These are phyloP conservation scores for Pardalotus punctatus DNA, from an alignment of 2,113 vertebrate genomes.

Conservation along the genomic window DNA sequence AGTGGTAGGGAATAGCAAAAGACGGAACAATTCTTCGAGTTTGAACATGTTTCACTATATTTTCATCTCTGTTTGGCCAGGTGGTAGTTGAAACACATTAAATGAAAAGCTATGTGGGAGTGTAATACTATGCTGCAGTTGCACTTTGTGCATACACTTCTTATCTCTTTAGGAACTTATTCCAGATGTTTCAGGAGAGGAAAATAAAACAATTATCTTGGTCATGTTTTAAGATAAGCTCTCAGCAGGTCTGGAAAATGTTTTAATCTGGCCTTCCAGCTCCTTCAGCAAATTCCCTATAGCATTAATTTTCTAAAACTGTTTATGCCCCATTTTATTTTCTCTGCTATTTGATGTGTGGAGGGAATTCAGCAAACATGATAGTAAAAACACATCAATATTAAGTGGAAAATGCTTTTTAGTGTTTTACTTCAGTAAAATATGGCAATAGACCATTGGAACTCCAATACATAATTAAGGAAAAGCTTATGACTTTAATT, in stretches of 20 bases:
- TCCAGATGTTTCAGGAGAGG: conserved; percentile 55
- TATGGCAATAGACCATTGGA: background rate
- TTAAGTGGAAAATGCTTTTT: background rate
- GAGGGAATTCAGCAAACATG: background rate
- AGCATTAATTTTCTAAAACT: conserved; percentile 33
- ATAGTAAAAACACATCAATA: background rate
- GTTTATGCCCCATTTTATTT: background rate
- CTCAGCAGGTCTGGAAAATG: conserved; percentile 41
- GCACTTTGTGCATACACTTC: conserved; percentile 16
- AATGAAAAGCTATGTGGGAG: conserved; percentile 41
- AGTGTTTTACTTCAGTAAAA: background rate
- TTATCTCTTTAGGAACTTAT: conserved; percentile 58
- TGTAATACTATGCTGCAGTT: conserved; percentile 21
- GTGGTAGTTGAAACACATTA: conserved; percentile 42
- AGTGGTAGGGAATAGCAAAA: conserved; percentile 45
- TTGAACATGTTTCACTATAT: conserved; percentile 32
- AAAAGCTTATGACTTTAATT: background rate
- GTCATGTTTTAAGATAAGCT: conserved; percentile 61
- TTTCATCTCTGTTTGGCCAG: conserved; percentile 47
- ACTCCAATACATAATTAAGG: background rate
- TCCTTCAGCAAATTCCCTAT: conserved; percentile 47
- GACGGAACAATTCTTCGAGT: conserved; percentile 30
- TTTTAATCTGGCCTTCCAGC: conserved; percentile 59
- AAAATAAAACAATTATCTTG: conserved; percentile 60
- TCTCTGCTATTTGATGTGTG: background rate